These are phyloP conservation scores for Loris lydekkerianus DNA, from an alignment of 2,797 vertebrate genomes.

Conservation along the genomic window DNA sequence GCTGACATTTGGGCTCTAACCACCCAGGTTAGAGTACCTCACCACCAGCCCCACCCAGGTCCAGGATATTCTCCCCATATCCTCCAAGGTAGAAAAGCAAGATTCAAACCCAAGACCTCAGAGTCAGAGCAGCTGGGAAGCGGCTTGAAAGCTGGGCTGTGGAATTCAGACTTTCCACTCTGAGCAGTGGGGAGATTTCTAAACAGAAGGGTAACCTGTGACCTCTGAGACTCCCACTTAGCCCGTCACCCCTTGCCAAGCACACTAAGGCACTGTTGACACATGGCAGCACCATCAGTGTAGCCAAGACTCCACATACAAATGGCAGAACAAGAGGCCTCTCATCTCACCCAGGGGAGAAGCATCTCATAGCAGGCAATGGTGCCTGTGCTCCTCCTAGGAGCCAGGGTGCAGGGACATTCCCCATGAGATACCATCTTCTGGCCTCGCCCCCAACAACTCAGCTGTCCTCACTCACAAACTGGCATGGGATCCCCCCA, in stretches of 20 bases:
- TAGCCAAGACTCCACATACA: neutral
- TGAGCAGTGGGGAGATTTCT: neutral
- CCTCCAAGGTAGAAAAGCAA: neutral
- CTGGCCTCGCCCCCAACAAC: neutral
- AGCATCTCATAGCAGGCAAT: accelerated
- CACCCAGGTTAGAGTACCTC: too few relatives aligned
- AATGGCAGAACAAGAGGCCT: neutral
- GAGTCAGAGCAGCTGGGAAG: neutral
- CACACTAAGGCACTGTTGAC: accelerated
- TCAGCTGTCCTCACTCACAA: neutral
- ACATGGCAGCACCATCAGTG: too few relatives aligned
- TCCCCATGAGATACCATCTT: neutral
- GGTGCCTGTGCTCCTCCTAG: neutral
- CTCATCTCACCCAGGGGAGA: neutral
- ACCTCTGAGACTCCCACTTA: neutral
- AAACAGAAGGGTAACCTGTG: neutral
- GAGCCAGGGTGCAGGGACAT: neutral
- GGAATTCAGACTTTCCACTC: neutral
- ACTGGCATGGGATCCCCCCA: neutral
- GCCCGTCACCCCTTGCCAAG: neutral
- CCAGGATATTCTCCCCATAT: accelerated
- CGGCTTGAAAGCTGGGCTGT: neutral
- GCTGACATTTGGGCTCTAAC: too few relatives aligned
- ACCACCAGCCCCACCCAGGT: neutral
- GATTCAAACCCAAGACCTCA: neutral